Evolutionary conservation across 2,797 vertebrate genomes (phyloP), one percentile per base, ranked within the genome.

Genomic region (Anabacerthia variegaticeps): DNA sequence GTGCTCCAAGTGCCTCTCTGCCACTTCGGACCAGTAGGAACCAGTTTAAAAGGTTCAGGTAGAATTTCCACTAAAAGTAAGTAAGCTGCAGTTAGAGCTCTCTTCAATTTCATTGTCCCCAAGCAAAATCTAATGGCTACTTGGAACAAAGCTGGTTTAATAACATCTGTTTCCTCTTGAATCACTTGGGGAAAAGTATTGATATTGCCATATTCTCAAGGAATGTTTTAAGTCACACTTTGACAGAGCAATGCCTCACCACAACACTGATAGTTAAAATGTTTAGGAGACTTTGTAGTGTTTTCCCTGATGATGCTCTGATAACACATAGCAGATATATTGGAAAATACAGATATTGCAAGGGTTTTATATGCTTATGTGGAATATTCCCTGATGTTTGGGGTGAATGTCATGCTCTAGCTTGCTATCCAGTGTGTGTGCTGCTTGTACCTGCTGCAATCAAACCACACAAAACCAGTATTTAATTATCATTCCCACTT

Each of bases 101-200:
- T 55, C 89, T 89, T 86, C 81, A 28, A 2, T 63, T 58, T 88
- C 7, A 12, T 93, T 93, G 91, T 34, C 80, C 83, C 61, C 78
- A 55, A 73, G 91, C 79, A 79, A 92, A 95, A 87, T 75, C 61
- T 85, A 80, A 87, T 55, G 79, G 78, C 73, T 82, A 1, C 76
- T 87, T 84, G 73, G 63, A 88, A 41, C 71, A 71, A 67, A 74
- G n/a, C 91, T 91, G 77, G 49, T 93, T 95, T 97, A 96, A 93
- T 97, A 96, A 92, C 95, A 92, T 92, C 89, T 91, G 85, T 84
- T 95, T 91, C 73, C 85, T 68, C 66, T 90, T 49, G 76, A 92
- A 85, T 95, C 89, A 46, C 85, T 18, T 32, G 71, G 93, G 92
- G 37, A 14, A 41, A 91, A 59, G 92, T 91, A 89, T 87, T 84